Conservation (phyloP, 2,888 invertebrate genomes). For the Cryptosula pallasiana region DNA sequence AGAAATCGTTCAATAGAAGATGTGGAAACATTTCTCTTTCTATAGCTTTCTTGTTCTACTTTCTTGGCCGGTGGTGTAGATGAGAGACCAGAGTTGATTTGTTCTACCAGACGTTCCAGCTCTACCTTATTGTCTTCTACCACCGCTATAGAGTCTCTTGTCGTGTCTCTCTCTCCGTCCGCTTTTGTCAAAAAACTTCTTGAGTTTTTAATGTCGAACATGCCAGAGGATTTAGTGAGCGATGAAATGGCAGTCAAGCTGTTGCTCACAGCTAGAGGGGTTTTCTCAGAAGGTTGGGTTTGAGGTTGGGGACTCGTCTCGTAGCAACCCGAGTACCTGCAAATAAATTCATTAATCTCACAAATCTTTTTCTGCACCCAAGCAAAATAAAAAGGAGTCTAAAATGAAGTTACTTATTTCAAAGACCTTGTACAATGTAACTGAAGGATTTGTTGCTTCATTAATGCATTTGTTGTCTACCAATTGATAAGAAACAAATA, state of each 20-base stretch:
- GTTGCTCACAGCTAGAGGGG: not conserved
- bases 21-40: not conserved
- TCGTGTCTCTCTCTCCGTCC: slow-evolving; percentile 10
- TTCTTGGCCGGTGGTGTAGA: not conserved
- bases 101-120: slow-evolving; percentile 1
- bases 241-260: not conserved
- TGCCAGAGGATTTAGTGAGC: not conserved
- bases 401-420: no score
- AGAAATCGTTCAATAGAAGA: slow-evolving; percentile 19
- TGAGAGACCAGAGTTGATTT: slow-evolving; percentile 9
- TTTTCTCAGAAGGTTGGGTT: not conserved
- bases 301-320: not conserved
- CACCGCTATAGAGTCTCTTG: slow-evolving; percentile 10
- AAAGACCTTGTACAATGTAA: no score
- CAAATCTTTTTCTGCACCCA: no score
- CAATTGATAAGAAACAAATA: no score
- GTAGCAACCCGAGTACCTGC: slow-evolving; percentile 15
- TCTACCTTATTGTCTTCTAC: slow-evolving; percentile 19
- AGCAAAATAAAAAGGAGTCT: no score
- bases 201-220: slow-evolving; percentile 13
- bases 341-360: no score
- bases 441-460: no score
- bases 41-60: not conserved
- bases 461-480: no score
- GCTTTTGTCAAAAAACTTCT: not conserved